Conservation (phyloP, 2,888 invertebrate genomes). For the Platypus cylindrus region DNA sequence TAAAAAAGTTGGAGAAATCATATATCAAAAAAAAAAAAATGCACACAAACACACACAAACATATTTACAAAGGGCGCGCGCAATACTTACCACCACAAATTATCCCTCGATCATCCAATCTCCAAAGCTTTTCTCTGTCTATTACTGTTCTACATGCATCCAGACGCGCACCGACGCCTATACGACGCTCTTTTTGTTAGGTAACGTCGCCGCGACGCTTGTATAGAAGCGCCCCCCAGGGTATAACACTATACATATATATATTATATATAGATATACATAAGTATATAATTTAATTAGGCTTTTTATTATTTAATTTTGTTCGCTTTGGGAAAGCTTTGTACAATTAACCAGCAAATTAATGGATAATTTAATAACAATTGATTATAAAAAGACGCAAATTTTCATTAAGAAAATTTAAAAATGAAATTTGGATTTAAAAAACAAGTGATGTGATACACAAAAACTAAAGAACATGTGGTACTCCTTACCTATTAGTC, state of each 20-base stretch:
- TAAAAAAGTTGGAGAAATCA: slow-evolving; percentile 15
- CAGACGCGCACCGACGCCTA: slow-evolving; percentile 13
- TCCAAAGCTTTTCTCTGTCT: slow-evolving; percentile 11
- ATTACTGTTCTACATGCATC: slow-evolving; percentile 16
- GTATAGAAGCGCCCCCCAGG: slow-evolving; percentile 6
- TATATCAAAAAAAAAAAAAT: slow-evolving; percentile 8
- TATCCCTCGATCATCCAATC: slow-evolving; percentile 6
- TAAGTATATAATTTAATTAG: slow-evolving; percentile 6
- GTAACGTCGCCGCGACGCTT: slow-evolving; percentile 12
- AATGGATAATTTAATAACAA: too few relatives aligned
- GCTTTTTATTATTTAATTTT: too few relatives aligned
- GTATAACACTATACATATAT: too few relatives aligned
- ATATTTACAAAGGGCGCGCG: slow-evolving; percentile 11
- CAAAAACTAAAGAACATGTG: slow-evolving; percentile 8
- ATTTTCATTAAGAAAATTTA: too few relatives aligned
- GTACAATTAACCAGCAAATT: too few relatives aligned
- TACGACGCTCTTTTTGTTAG: slow-evolving; percentile 6
- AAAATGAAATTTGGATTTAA: not conserved
- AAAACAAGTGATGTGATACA: slow-evolving; percentile 3
- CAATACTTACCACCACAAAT: slow-evolving; percentile 12
- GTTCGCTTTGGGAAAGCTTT: too few relatives aligned
- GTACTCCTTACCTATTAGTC: not conserved
- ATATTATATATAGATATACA: too few relatives aligned
- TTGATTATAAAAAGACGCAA: too few relatives aligned
- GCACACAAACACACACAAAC: not conserved